phyloP scores from a whole-genome alignment of 2,797 vertebrate species.

The Varecia variegata region DNA sequence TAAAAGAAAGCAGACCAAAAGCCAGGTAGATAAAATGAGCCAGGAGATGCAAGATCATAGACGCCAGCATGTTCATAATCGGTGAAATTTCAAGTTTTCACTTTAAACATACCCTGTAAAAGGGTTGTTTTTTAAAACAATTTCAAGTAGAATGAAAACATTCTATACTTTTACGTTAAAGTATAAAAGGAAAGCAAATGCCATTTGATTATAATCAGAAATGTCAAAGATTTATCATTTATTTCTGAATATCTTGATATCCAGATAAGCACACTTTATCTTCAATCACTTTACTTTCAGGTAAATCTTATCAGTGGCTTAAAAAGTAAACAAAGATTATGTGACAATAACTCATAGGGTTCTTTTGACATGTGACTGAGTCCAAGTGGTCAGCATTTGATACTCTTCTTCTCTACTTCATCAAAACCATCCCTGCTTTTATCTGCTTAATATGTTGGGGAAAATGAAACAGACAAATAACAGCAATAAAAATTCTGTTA shows the following conservation, averaged over 20 bases:
- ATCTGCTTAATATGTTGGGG: not conserved
- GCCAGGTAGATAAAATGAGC: not conserved
- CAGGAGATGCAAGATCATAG: accelerated
- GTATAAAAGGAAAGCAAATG: not conserved
- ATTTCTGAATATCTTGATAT: not conserved
- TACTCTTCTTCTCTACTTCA: not conserved
- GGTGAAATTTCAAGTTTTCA: not conserved
- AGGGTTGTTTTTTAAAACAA: not conserved
- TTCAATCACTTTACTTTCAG: not conserved
- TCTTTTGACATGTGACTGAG: not conserved
- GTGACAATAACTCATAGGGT: not conserved
- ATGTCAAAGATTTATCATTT: not conserved
- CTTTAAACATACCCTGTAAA: not conserved
- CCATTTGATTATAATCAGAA: not conserved
- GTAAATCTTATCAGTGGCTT: not conserved
- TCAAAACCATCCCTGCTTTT: not conserved
- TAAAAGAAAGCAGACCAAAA: conserved; percentile 68
- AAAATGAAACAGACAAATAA: not conserved
- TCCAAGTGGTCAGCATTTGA: not conserved
- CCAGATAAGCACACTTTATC: not conserved
- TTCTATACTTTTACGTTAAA: not conserved
- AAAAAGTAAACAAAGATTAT: not conserved
- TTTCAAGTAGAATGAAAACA: not conserved
- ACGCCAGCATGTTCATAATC: accelerated
- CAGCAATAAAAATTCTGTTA: not conserved